Evolutionary conservation across 1,140 invertebrate genomes (phyloP).

Genomic region (Drosophila insularis): DNA sequence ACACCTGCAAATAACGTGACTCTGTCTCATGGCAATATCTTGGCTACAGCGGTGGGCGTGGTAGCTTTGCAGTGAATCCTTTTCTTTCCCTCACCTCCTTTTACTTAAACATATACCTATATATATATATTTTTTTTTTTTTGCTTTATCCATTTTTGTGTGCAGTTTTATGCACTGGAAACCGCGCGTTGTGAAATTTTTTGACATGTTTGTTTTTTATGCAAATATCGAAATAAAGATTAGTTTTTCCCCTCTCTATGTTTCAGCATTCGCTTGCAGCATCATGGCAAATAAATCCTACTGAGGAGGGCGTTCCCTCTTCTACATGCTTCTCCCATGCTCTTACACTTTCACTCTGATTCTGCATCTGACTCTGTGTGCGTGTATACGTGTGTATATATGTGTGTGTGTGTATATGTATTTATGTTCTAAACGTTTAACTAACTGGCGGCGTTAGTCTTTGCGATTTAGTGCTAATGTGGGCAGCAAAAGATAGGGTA

Average conservation of each 20-base stretch:
- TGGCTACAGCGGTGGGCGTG: conserved; percentile 40
- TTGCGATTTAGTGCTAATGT: conserved; percentile 78
- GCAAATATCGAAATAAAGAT: conserved; percentile 80
- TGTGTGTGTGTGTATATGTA: conserved; percentile 35
- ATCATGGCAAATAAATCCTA: conserved; percentile 1
- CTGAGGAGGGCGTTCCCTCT: not conserved
- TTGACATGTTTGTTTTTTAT: conserved; percentile 76
- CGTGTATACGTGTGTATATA: not conserved
- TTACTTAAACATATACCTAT: not conserved
- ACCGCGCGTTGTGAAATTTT: conserved; percentile 45
- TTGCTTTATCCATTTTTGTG: conserved; percentile 28
- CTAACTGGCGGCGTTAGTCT: conserved; percentile 75
- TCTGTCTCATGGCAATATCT: conserved; percentile 64
- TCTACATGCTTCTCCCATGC: not conserved
- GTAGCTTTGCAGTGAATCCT: conserved; percentile 63
- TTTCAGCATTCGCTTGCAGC: conserved; percentile 11
- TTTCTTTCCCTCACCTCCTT: conserved; percentile 14
- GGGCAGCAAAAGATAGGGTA: conserved; percentile 12
- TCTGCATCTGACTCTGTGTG: conserved; percentile 5
- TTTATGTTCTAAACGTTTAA: conserved; percentile 76
- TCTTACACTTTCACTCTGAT: conserved; percentile 4
- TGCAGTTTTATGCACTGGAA: conserved; percentile 63
- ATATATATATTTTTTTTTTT: conserved; percentile 24
- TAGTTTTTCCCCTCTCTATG: conserved; percentile 36
- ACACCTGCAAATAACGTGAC: conserved; percentile 80